Conservation (phyloP, 2,113 vertebrate genomes). For the Myiozetetes cayanensis region DNA sequence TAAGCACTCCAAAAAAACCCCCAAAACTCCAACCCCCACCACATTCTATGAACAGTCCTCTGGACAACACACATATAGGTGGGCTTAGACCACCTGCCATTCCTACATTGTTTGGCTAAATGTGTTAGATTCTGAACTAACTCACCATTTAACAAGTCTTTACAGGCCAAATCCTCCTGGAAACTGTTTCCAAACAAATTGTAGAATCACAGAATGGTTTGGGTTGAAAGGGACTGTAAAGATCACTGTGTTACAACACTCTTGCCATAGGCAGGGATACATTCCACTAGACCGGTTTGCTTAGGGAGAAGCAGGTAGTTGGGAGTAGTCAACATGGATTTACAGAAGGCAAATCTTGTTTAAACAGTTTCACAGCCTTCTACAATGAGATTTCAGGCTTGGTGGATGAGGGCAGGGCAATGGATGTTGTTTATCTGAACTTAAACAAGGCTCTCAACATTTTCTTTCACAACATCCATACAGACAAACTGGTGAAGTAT, state of each 20-base stretch:
- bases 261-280: not conserved
- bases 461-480: accelerated
- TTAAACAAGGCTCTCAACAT: not conserved
- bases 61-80: not conserved
- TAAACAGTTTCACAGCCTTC: not conserved
- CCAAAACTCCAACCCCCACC: not conserved
- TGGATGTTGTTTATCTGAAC: not conserved
- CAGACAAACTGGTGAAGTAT: not conserved
- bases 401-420: not conserved
- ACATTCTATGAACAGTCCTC: not conserved
- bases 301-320: not conserved
- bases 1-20: not conserved
- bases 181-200: not conserved
- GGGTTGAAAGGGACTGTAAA: not conserved
- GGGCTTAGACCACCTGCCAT: not conserved
- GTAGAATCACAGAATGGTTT: not conserved
- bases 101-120: not conserved
- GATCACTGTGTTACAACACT: not conserved
- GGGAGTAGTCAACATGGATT: not conserved
- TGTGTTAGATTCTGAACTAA: not conserved
- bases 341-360: not conserved
- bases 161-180: not conserved
- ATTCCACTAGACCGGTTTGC: not conserved
- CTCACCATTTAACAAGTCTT: not conserved
- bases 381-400: not conserved